phyloP scores from a whole-genome alignment of 2,113 vertebrate genomes.

The Psilopsiagon aymara region DNA sequence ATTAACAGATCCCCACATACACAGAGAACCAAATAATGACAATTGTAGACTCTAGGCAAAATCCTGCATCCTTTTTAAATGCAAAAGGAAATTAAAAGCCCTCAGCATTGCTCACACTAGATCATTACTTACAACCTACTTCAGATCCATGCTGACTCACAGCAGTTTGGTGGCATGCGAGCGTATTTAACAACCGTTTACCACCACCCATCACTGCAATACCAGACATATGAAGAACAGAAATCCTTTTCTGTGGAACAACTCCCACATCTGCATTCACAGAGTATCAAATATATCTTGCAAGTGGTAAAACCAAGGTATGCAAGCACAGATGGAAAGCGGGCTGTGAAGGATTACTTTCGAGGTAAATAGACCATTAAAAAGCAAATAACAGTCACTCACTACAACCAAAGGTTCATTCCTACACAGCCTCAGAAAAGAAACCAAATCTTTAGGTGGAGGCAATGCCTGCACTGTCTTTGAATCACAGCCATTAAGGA shows the following conservation, averaged over 20 bases:
- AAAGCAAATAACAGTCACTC: slow-evolving; percentile 22
- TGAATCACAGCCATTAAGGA: not conserved
- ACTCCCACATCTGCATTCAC: slow-evolving; percentile 45
- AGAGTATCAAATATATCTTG: slow-evolving; percentile 32
- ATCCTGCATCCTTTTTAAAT: slow-evolving; percentile 27
- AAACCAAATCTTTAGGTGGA: not conserved
- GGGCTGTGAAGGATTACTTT: not conserved
- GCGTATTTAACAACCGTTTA: not conserved
- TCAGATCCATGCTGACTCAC: slow-evolving; percentile 37
- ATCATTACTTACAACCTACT: not conserved
- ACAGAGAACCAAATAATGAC: not conserved
- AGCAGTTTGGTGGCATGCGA: not conserved
- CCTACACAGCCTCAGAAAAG: not conserved
- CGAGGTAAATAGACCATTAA: slow-evolving; percentile 44
- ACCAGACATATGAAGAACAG: not conserved
- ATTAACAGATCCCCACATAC: not conserved
- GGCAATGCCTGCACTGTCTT: not conserved
- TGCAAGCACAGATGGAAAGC: slow-evolving; percentile 43
- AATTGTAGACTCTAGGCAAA: slow-evolving; percentile 32
- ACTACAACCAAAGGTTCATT: not conserved
- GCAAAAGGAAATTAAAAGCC: slow-evolving; percentile 32
- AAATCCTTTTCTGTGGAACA: slow-evolving; percentile 15
- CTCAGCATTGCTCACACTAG: not conserved
- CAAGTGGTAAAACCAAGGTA: slow-evolving; percentile 36
- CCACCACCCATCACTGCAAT: not conserved